Conservation (phyloP, 2,113 vertebrate species). For the Pituophis catenifer region DNA sequence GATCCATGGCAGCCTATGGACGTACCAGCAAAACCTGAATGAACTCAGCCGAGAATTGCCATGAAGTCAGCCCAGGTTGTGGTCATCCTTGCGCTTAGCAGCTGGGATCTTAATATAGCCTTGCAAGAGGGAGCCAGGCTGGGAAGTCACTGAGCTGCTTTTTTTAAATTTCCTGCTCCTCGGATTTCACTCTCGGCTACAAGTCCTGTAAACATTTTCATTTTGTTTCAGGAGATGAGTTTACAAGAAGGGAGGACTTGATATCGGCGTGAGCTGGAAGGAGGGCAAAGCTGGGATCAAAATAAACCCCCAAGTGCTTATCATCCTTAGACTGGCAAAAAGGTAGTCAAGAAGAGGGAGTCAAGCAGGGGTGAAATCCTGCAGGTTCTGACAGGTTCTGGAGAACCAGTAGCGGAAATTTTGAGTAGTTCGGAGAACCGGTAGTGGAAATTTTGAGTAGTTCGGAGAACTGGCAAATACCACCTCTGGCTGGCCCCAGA, state of each 20-base stretch:
- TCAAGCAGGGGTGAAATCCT: too few species aligned
- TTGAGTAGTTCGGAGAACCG: too few species aligned
- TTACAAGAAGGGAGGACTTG: neutral
- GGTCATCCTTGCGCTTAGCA: constrained; percentile 19
- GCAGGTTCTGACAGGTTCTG: too few species aligned
- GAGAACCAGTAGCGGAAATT: too few species aligned
- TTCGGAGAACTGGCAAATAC: too few species aligned
- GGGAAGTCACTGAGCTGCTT: constrained; percentile 43
- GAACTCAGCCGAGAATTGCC: neutral
- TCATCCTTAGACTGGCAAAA: neutral
- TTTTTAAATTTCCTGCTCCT: neutral
- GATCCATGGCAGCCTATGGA: neutral
- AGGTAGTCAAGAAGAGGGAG: too few species aligned
- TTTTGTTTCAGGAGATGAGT: neutral
- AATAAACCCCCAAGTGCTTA: neutral
- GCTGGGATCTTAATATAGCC: constrained; percentile 63
- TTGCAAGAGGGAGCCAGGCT: neutral
- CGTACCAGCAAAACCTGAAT: neutral
- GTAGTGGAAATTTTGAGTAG: too few species aligned
- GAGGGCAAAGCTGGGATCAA: neutral
- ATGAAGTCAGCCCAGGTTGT: fast-evolving
- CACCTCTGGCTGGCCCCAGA: too few species aligned
- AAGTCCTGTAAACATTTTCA: neutral
- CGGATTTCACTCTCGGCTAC: neutral
- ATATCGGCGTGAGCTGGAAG: neutral